Percentiles rank a stretch among this genome's conserved stretches.
Evolutionary conservation across 1,140 invertebrate species (phyloP).

Genomic region (Episyrphus balteatus): DNA sequence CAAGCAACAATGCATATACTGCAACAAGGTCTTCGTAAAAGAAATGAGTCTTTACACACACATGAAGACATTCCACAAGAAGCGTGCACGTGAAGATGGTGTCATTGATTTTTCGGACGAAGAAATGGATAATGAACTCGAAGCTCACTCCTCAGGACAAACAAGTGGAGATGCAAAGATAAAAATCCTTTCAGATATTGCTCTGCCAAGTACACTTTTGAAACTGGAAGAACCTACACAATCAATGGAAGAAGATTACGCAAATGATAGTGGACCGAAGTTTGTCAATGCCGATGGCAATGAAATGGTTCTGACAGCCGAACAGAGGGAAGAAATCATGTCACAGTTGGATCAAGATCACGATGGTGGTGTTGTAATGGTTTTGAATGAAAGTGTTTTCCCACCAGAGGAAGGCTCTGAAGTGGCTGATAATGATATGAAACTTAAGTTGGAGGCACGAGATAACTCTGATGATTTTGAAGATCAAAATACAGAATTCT

Average conservation of each 20-base stretch:
- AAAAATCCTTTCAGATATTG: constrained; percentile 40
- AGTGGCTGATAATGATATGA: constrained; percentile 4
- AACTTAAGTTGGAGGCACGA: constrained; percentile 19
- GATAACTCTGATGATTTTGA: not conserved
- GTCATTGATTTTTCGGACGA: constrained; percentile 52
- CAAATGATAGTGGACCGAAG: constrained; percentile 10
- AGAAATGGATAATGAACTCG: constrained; percentile 35
- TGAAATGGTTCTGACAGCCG: constrained; percentile 29
- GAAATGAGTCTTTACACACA: constrained; percentile 55
- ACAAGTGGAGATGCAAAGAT: constrained; percentile 36
- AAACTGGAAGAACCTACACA: constrained; percentile 10
- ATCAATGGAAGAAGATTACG: not conserved
- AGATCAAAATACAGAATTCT: constrained; percentile 17
- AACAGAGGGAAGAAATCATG: constrained; percentile 32
- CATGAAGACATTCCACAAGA: constrained; percentile 49
- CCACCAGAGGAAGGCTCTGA: constrained; percentile 7
- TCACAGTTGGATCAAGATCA: constrained; percentile 32
- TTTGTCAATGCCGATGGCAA: constrained; percentile 33
- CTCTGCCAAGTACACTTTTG: constrained; percentile 25
- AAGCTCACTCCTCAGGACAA: constrained; percentile 27
- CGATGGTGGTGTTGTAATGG: constrained; percentile 34
- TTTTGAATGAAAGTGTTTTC: constrained; percentile 24
- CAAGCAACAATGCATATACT: constrained; percentile 54
- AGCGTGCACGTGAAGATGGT: constrained; percentile 46
- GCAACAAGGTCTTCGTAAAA: constrained; percentile 51